Evolutionary conservation across 2,888 invertebrate species (phyloP).

Genomic region (Leucophenga maculata): DNA sequence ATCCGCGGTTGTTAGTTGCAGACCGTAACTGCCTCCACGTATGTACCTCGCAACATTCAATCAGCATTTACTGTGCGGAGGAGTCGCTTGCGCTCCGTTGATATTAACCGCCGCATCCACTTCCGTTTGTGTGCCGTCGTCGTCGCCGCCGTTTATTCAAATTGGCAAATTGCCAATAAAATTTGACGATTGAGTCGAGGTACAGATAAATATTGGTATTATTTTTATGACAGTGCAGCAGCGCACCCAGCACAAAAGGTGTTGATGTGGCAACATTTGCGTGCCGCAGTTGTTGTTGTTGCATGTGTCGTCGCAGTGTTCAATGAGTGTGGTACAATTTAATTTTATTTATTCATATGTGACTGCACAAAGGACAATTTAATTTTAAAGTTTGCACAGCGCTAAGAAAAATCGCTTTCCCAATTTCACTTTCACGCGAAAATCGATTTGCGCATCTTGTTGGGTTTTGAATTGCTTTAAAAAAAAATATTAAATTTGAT

Average conservation of each 20-base stretch:
- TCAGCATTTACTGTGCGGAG: constrained; percentile 14
- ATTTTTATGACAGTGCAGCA: constrained; percentile 41
- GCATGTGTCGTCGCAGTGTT: constrained; percentile 20
- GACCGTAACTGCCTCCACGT: no score
- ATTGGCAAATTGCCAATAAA: constrained; percentile 62
- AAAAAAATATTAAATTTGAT: neutral
- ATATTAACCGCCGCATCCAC: constrained; percentile 5
- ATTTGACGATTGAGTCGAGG: constrained; percentile 40
- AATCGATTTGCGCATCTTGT: neutral
- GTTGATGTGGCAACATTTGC: constrained; percentile 44
- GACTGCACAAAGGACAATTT: constrained; percentile 15
- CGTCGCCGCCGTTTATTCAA: constrained; percentile 46
- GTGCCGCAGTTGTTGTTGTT: constrained; percentile 35
- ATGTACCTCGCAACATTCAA: no score
- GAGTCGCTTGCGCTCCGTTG: constrained; percentile 13
- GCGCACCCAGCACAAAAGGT: constrained; percentile 27
- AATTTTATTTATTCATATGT: no score
- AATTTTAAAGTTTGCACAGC: neutral
- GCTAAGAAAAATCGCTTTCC: neutral
- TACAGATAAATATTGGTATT: constrained; percentile 57
- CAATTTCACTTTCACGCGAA: neutral
- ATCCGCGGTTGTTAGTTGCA: no score
- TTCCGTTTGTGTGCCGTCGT: constrained; percentile 22
- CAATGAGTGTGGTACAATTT: neutral
- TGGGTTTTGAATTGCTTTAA: neutral